Evolutionary conservation across 2,888 invertebrate genomes (phyloP), one percentile per base, ranked within the genome.

Genomic region (Drosophila incognita): DNA sequence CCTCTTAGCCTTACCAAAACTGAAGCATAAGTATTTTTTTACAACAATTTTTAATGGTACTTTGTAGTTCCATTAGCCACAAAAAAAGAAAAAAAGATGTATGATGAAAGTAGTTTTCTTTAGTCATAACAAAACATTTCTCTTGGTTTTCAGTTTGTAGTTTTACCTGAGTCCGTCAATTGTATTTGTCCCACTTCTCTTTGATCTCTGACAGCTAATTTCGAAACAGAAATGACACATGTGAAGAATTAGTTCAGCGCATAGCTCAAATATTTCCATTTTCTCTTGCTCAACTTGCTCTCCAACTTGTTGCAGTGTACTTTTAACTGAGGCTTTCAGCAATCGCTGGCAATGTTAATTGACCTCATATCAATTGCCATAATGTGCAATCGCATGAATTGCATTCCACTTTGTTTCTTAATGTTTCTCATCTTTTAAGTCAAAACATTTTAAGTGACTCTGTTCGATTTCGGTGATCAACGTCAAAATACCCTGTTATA

Each of bases 1-100:
- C 2, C 33, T 13, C 6, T 35, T 29, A 49, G 38, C 15, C 52
- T 54, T 21, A 42, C 40, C 24, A 36, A 69, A 38, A 40, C 27
- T 11, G 31, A 53, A 38, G 15, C 46, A 56, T 65, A 69, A 69
- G 80, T 76, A 74, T 46, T 53, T 48, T 56, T 56, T 42, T 51
- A 68, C 15, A 15, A 31, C 49, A 51, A 35, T 69, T 68, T 48
- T 68, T 53, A 33, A 33, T 56, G 35, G 38, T 27, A 48, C 31
- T 4, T 4, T n/a, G 29, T 53, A 46, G 53, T 66, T 67, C 31
- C 53, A 48, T 66, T 66, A 31, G 36, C 53, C 21, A n/a, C 36
- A 24, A 52, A 13, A 13, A 27, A 35, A 15, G 2, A 46, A 46
- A 49, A 24, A 40, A n/a, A 5, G 24, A 48, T n/a, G 4, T 13